Evolutionary conservation across 1,140 invertebrate species (phyloP).

Genomic region (Himalopsyche phryganea): DNA sequence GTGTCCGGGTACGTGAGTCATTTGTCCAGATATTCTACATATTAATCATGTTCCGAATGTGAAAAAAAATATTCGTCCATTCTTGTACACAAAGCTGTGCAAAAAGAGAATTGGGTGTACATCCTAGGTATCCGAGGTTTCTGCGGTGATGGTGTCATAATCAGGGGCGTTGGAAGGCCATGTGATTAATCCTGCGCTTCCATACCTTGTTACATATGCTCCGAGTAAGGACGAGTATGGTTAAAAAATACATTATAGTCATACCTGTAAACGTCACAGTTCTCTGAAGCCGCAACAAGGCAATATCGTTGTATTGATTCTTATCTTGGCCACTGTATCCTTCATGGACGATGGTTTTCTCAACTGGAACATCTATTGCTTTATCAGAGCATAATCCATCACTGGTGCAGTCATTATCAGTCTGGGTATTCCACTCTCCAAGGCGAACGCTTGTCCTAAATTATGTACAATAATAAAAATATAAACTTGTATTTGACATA

Average conservation of each 20-base stretch:
- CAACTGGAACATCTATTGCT: constrained; percentile 59
- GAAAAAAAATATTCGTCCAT: too few relatives aligned
- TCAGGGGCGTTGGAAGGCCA: background rate
- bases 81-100: too few relatives aligned
- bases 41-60: too few relatives aligned
- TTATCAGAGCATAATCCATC: constrained; percentile 52
- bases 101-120: too few relatives aligned
- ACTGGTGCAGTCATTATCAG: constrained; percentile 40
- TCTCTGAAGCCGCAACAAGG: constrained; percentile 61
- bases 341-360: constrained; percentile 63
- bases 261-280: constrained; percentile 60
- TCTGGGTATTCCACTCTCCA: constrained; percentile 41
- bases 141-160: too few relatives aligned
- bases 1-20: too few relatives aligned
- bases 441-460: constrained; percentile 37
- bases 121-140: background rate
- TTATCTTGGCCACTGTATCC: constrained; percentile 57
- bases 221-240: background rate
- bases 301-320: constrained; percentile 72
- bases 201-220: background rate
- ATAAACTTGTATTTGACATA: too few relatives aligned
- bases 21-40: too few relatives aligned
- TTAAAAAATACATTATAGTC: background rate
- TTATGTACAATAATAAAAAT: too few relatives aligned
- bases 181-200: background rate